A percentile compares a stretch with the other conserved stretches of the same genome.
Evolutionary conservation across 2,888 invertebrate genomes (phyloP).

Genomic region (Phania funesta): DNA sequence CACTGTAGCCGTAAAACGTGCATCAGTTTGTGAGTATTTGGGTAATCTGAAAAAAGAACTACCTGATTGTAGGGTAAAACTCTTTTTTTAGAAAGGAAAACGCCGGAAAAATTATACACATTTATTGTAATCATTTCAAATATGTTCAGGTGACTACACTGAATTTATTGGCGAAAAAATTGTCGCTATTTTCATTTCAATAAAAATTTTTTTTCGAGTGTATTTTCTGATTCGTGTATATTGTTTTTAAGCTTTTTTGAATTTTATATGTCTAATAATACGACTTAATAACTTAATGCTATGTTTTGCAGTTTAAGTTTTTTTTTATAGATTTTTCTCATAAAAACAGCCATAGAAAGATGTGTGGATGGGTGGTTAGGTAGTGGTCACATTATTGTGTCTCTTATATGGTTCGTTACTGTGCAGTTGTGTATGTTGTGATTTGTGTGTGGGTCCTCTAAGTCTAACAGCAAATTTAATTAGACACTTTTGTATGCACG

Average conservation of each 20-base stretch:
- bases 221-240: background rate
- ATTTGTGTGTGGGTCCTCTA: constrained; percentile 67
- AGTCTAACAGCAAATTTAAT: constrained; percentile 72
- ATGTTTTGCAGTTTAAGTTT: constrained; percentile 33
- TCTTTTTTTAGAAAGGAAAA: too few relatives aligned
- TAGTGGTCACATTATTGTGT: constrained; percentile 65
- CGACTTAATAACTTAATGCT: constrained; percentile 75
- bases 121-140: too few relatives aligned
- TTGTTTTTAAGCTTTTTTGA: constrained; percentile 42
- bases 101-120: too few relatives aligned
- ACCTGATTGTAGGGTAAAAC: too few relatives aligned
- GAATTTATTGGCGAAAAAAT: background rate
- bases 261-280: constrained; percentile 74
- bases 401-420: constrained; percentile 43
- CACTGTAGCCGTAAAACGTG: too few relatives aligned
- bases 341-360: background rate
- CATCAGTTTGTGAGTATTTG: too few relatives aligned
- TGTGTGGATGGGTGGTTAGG: constrained; percentile 19
- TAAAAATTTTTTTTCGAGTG: constrained; percentile 34
- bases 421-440: constrained; percentile 20
- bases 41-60: too few relatives aligned
- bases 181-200: background rate
- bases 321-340: constrained; percentile 22
- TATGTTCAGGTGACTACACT: too few relatives aligned
- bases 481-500: constrained; percentile 71